Percentiles rank a stretch among this genome's conserved stretches.
Conservation (phyloP, 2,797 vertebrate species). For the Pipistrellus pipistrellus region DNA sequence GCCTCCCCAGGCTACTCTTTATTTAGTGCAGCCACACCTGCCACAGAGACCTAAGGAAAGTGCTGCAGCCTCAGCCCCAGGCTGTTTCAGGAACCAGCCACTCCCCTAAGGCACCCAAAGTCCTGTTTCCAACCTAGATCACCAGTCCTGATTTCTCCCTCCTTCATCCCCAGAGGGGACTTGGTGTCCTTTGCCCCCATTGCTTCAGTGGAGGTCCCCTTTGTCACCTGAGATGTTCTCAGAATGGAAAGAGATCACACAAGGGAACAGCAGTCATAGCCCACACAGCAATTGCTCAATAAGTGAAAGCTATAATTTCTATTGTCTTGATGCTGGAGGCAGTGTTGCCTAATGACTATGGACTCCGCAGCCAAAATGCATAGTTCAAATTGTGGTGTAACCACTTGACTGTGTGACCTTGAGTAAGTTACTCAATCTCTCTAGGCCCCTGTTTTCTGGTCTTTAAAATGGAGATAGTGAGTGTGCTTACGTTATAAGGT, state of each 20-base stretch:
- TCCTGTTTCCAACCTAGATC: conserved; percentile 46
- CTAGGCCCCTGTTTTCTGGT: background rate
- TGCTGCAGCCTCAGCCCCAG: background rate
- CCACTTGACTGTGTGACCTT: background rate
- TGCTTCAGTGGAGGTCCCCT: background rate
- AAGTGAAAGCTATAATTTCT: background rate
- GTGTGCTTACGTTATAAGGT: background rate
- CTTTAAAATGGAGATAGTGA: background rate
- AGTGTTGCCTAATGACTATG: background rate
- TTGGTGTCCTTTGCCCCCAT: background rate
- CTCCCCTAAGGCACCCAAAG: background rate
- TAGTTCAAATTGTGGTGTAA: background rate
- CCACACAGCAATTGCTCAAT: background rate
- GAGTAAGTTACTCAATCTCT: conserved; percentile 2
- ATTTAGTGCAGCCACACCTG: background rate
- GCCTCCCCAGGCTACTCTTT: background rate
- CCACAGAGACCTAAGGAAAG: background rate
- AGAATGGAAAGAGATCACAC: conserved; percentile 16
- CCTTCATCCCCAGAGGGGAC: background rate
- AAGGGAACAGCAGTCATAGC: background rate
- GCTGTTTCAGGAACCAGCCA: background rate
- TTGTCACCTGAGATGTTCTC: conserved; percentile 33
- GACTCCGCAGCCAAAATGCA: background rate
- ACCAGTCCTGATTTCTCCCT: background rate
- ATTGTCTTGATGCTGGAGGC: background rate